These are phyloP conservation scores for Drosophila kambysellisi DNA, from an alignment of 2,888 invertebrate species.

Conservation along the genomic window DNA sequence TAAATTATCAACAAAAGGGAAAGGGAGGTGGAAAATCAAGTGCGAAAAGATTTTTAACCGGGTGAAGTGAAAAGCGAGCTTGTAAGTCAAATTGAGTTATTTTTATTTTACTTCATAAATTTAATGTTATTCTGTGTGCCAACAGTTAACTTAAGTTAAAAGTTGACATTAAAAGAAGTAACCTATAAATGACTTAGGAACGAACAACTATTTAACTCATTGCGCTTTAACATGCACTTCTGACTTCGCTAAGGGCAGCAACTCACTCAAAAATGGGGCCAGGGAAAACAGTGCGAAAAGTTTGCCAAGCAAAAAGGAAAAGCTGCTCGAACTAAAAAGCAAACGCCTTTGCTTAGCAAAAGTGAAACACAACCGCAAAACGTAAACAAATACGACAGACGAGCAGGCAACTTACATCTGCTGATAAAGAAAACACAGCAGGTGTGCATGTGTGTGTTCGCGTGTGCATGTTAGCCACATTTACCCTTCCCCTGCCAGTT, in stretches of 20 bases:
- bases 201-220: slow-evolving; percentile 9
- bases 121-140: neutral
- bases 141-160: neutral
- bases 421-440: slow-evolving; percentile 75
- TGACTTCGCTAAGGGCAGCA: slow-evolving; percentile 34
- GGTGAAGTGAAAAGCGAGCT: neutral
- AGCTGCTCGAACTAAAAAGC: slow-evolving; percentile 45
- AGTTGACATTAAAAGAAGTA: neutral
- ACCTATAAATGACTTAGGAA: slow-evolving; percentile 13
- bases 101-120: neutral
- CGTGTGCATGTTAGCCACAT: neutral
- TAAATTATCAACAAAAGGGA: slow-evolving; percentile 34
- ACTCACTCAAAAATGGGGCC: slow-evolving; percentile 53
- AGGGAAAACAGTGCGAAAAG: slow-evolving; percentile 49
- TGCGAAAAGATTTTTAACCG: neutral
- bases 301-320: slow-evolving; percentile 45
- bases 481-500: neutral
- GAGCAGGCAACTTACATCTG: slow-evolving; percentile 73
- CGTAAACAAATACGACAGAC: slow-evolving; percentile 73
- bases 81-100: neutral
- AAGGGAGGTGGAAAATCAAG: slow-evolving; percentile 12
- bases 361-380: slow-evolving; percentile 66
- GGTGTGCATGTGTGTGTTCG: slow-evolving; percentile 13
- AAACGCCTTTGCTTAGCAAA: slow-evolving; percentile 71
- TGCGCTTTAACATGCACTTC: slow-evolving; percentile 29